Base-by-base conservation (phyloP, 2,888 invertebrate species). In the Mylabris sibirica region DNA sequence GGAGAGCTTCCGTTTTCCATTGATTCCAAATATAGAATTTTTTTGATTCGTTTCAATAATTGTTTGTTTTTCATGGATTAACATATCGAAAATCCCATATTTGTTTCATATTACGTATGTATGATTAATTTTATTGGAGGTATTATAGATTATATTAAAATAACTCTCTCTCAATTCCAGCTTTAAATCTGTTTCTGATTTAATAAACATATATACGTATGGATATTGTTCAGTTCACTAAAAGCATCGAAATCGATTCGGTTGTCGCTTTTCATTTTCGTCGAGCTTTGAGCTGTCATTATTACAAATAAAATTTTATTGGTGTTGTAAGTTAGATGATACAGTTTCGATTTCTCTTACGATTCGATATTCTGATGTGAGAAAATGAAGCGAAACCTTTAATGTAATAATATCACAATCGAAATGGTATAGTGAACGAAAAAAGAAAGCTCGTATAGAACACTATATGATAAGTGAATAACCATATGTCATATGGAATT, bases 271-370 rank as follows among this genome's bases (percentile, higher is more conserved):
- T 24, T 14, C 49, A 20, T 20, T 53, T 11, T 22, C 1, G 1
- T 8, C 11, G 22, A 24, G 11, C 53, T 24, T 53, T 53, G 22
- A 22, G 17, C 53, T 24, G 24, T 24, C 53, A 53, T 53, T 53
- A 53, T 24, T 53, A 12, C 22, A 53, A 24, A 53, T 53, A 53
- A 53, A 53, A 53, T 53, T 53, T 53, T 53, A 53, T 53, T 53
- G 22, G 24, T 53, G 24, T 24, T 53, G 53, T 53, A 53, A 53
- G 53, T 53, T 24, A 3, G 53, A 53, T 53, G 53, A 53, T 53
- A 53, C 24, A 22, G 53, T 53, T 53, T 22, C 24, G 53, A 53
- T 53, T 53, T 24, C 24, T 53, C 53, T 53, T 24, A 11, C 22
- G 53, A 53, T 53, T 53, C 22, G 22, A 20, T 49, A 20, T 49